Evolutionary conservation across 1,140 invertebrate genomes (phyloP).

Genomic region (Drosophila parvula): DNA sequence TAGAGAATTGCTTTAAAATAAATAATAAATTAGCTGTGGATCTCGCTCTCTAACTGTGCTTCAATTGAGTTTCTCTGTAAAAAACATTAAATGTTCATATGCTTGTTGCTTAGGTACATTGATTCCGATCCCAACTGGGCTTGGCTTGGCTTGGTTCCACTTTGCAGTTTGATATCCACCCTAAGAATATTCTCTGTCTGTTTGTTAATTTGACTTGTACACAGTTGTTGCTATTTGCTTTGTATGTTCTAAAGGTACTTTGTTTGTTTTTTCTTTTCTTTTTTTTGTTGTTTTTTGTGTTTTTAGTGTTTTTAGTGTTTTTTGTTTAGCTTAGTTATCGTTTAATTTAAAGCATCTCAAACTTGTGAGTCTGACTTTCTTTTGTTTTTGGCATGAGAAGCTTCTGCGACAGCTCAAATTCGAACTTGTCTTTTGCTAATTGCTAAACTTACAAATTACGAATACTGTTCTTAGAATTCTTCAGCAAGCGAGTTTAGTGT

Average conservation of each 20-base stretch:
- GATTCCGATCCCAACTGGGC: constrained; percentile 42
- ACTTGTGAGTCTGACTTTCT: constrained; percentile 47
- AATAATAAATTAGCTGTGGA: constrained; percentile 57
- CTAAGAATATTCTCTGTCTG: constrained; percentile 26
- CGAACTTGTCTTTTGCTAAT: constrained; percentile 55
- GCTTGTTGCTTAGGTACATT: constrained; percentile 59
- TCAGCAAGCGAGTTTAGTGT: constrained; percentile 69
- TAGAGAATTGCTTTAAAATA: constrained; percentile 29
- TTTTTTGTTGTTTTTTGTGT: constrained; percentile 21
- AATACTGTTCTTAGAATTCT: constrained; percentile 82
- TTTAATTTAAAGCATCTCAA: constrained; percentile 46
- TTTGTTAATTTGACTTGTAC: constrained; percentile 60
- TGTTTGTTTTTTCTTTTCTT: constrained; percentile 31
- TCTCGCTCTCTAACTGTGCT: constrained; percentile 23
- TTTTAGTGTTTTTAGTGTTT: constrained; percentile 18
- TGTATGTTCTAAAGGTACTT: constrained; percentile 64
- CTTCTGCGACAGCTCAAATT: constrained; percentile 71
- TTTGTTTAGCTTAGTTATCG: constrained; percentile 23
- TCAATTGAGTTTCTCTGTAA: constrained; percentile 9
- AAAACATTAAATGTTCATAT: constrained; percentile 56
- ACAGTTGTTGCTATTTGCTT: constrained; percentile 39
- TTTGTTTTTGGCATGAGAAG: constrained; percentile 78
- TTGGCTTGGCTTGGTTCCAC: constrained; percentile 61
- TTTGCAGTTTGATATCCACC: constrained; percentile 58
- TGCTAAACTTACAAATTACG: constrained; percentile 67